These are phyloP conservation scores for Sesia apiformis DNA, from an alignment of 2,888 invertebrate genomes.

Conservation along the genomic window DNA sequence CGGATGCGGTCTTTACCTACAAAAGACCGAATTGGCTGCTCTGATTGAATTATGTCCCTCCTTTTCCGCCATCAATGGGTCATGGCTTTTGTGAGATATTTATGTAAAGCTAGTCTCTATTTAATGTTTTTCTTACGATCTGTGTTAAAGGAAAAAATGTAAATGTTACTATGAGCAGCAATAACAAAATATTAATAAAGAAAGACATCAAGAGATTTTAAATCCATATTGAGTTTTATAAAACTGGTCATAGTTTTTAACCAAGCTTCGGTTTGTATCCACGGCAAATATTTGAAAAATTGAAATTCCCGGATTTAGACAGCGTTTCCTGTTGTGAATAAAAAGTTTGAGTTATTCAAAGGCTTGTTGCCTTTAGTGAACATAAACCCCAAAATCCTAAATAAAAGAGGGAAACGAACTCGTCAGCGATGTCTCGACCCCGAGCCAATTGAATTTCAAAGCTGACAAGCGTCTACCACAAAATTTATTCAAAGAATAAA, in stretches of 20 bases:
- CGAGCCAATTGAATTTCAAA: constrained; percentile 73
- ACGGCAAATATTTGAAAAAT: neutral
- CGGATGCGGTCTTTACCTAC: constrained; percentile 62
- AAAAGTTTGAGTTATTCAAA: constrained; percentile 25
- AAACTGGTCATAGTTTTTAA: no score
- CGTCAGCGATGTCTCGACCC: constrained; percentile 68
- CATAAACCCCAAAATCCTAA: constrained; percentile 38
- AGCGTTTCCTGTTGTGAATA: constrained; percentile 11
- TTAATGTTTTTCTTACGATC: constrained; percentile 4
- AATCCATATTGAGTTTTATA: no score
- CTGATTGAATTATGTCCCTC: constrained; percentile 65
- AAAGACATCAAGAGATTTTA: neutral
- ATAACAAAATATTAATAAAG: neutral
- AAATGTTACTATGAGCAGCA: neutral
- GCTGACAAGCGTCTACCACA: constrained; percentile 67
- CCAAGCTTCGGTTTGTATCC: neutral
- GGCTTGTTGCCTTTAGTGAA: constrained; percentile 25
- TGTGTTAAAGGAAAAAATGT: neutral
- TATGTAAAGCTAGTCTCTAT: constrained; percentile 23
- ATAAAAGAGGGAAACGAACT: constrained; percentile 51
- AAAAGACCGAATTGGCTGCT: constrained; percentile 59
- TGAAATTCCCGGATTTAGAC: constrained; percentile 5
- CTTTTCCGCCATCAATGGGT: constrained; percentile 36
- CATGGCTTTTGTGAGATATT: constrained; percentile 39
- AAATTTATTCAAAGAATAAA: constrained; percentile 75